Conservation (phyloP, 2,888 invertebrate species). For the Diadromus collaris region DNA sequence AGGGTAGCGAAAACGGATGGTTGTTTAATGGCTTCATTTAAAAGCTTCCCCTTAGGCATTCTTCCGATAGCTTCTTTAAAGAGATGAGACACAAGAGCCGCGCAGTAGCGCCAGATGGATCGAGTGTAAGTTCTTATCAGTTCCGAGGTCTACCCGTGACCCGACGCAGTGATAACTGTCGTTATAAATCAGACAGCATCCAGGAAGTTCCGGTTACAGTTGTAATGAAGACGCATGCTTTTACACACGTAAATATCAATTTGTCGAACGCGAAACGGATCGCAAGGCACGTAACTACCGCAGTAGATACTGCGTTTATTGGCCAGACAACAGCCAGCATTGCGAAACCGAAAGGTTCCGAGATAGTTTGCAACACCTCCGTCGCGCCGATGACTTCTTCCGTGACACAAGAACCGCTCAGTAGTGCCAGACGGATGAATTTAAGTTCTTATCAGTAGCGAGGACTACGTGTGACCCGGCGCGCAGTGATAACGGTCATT, state of each 20-base stretch:
- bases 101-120: slow-evolving; percentile 3
- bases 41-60: background rate
- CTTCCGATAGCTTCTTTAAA: slow-evolving; percentile 8
- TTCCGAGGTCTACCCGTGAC: background rate
- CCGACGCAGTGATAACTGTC: slow-evolving; percentile 10
- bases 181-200: slow-evolving; percentile 7
- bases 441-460: slow-evolving; percentile 19
- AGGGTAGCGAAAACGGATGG: too few relatives aligned
- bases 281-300: background rate
- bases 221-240: background rate
- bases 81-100: background rate
- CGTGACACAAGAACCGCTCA: background rate
- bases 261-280: background rate
- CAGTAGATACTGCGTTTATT: background rate
- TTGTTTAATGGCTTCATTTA: background rate
- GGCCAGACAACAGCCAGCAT: background rate
- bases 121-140: slow-evolving; percentile 14
- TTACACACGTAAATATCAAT: background rate
- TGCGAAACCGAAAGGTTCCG: too few relatives aligned
- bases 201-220: background rate
- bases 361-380: too few relatives aligned
- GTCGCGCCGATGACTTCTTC: slow-evolving; percentile 18
- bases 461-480: background rate
- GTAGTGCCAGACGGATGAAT: slow-evolving; percentile 6
- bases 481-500: slow-evolving; percentile 16